Base-by-base conservation (phyloP, 2,113 vertebrate genomes). In the Phaetusa simplex region DNA sequence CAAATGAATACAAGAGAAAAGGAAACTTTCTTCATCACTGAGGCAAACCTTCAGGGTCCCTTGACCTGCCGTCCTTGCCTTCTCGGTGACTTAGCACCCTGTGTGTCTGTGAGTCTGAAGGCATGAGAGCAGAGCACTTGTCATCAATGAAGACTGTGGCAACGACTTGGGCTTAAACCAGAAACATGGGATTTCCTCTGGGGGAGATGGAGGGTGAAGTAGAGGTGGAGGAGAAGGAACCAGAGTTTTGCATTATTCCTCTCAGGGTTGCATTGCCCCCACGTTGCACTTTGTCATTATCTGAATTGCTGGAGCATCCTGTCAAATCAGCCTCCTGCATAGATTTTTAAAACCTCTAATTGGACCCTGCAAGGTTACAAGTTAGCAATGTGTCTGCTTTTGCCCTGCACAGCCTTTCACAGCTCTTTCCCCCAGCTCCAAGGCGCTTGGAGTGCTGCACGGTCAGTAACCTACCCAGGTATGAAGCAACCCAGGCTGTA, bases 251-350 rank as follows among this genome's bases (percentile, higher is more conserved):
- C 24, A 5, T 38, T 79, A 59, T 76, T 96, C 24, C 66, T 89
- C 40, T 55, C 66, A 69, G 42, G 56, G 36, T 81, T 1, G 0
- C 0, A 0, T 79, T 88, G 67, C 45, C 76, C 45, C 43, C 0
- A 0, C 67, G 58, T 55, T 97, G 86, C 49, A 66, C 59, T 96
- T 89, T 56, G 61, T 96, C 91, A 95, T 97, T 94, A 96, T 45
- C 67, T 52, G 77, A 94, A 90, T 92, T 42, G 24, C 86, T 83
- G 91, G 62, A 96, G 95, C 89, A 95, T 96, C 96, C 88, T 94
- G 93, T 79, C 88, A 97, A 95, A 97, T 96, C 97, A 97, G 73
- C 95, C 94, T 91, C 94, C 96, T 96, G 91, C 95, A 58, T 59
- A 53, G 91, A 94, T 81, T 96, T 96, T 86, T 94, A 96, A 93